Evolutionary conservation across 2,888 invertebrate species (phyloP).

Genomic region (Drosophila multiciliata): DNA sequence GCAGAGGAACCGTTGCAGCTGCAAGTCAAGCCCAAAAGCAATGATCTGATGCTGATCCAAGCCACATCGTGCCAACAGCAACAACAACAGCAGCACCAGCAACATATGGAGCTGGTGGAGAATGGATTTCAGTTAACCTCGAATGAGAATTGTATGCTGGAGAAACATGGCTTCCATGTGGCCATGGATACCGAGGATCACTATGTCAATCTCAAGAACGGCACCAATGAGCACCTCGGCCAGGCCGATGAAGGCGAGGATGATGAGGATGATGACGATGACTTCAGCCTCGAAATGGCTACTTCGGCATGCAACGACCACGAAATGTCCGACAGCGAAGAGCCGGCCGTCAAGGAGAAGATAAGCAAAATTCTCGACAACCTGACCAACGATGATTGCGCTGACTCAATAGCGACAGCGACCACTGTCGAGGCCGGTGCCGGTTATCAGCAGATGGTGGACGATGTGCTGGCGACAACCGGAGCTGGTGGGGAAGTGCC

Average conservation of each 20-base stretch:
- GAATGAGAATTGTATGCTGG: constrained; percentile 45
- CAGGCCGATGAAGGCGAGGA: constrained; percentile 58
- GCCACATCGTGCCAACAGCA: constrained; percentile 54
- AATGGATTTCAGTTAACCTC: constrained; percentile 42
- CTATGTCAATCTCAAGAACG: constrained; percentile 32
- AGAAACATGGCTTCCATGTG: constrained; percentile 67
- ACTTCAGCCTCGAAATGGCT: constrained; percentile 82
- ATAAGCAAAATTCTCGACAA: constrained; percentile 83
- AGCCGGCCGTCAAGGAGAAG: constrained; percentile 83
- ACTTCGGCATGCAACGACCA: constrained; percentile 78
- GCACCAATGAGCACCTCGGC: constrained; percentile 7
- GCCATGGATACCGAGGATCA: constrained; percentile 68
- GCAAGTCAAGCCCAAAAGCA: constrained; percentile 39
- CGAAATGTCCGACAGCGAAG: constrained; percentile 82
- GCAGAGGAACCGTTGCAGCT: constrained; percentile 38
- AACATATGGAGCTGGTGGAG: constrained; percentile 50
- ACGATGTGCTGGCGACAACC: constrained; percentile 69
- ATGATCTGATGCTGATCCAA: constrained; percentile 48
- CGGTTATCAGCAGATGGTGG: constrained; percentile 70
- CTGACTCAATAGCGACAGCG: constrained; percentile 74
- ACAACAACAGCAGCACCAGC: constrained; percentile 45
- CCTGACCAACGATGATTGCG: constrained; percentile 83
- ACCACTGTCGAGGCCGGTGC: constrained; percentile 72
- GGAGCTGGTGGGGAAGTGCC: constrained; percentile 48
- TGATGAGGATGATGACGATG: constrained; percentile 82